phyloP scores from a whole-genome alignment of 2,113 vertebrate genomes.

The Sceloporus tristichus region DNA sequence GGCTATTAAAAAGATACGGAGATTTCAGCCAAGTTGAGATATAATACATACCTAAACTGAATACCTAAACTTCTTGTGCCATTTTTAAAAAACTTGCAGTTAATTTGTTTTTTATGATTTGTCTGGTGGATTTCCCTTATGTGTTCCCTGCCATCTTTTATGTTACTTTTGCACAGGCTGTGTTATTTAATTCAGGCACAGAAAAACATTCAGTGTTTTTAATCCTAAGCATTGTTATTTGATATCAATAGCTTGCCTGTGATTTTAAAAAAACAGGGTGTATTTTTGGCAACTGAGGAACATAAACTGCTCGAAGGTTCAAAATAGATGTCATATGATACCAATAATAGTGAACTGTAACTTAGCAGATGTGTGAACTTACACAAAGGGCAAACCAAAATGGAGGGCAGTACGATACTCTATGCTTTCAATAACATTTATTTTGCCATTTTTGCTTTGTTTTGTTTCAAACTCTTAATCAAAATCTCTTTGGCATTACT shows the following conservation, averaged over 20 bases:
- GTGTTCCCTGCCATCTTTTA: not conserved
- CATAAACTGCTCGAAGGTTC: constrained; percentile 75
- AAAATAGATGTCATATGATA: constrained; percentile 83
- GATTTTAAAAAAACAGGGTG: constrained; percentile 53
- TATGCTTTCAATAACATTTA: constrained; percentile 81
- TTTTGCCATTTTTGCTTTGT: constrained; percentile 84
- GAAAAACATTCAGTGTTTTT: not conserved
- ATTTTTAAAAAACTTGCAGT: not conserved
- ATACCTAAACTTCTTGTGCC: not conserved
- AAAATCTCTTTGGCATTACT: constrained; percentile 84
- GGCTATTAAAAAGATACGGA: too few species aligned
- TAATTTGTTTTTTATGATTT: not conserved
- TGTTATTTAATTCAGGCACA: too few species aligned
- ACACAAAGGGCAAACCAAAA: constrained; percentile 75
- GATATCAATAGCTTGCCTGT: constrained; percentile 56
- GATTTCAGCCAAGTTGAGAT: too few species aligned
- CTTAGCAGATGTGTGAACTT: constrained; percentile 65
- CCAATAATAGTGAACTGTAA: constrained; percentile 72
- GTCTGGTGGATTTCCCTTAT: not conserved
- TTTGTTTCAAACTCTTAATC: constrained; percentile 86
- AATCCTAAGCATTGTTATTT: constrained; percentile 59
- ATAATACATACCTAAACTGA: too few species aligned
- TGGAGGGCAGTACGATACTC: constrained; percentile 78
- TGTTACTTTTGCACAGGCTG: not conserved
- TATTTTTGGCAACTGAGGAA: constrained; percentile 76